These are phyloP conservation scores for Morone chrysops DNA, from an alignment of 2,113 vertebrate species.

Conservation along the genomic window DNA sequence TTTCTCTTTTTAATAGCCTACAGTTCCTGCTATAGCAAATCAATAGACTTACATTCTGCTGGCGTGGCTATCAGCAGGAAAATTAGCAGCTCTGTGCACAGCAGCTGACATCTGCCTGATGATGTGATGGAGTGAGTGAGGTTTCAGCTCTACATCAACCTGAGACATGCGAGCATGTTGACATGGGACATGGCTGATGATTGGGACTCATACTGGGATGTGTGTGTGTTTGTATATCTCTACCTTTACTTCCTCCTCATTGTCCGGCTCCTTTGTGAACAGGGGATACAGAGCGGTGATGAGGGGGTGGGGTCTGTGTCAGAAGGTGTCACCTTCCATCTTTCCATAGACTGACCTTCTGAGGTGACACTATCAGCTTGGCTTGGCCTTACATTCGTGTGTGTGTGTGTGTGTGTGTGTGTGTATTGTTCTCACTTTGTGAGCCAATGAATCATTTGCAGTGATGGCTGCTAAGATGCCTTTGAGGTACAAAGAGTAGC, in stretches of 20 bases:
- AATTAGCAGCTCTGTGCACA: conserved; percentile 30
- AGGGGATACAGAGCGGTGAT: neutral
- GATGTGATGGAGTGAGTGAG: conserved; percentile 33
- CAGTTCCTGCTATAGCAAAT: conserved; percentile 59
- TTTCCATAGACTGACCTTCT: conserved; percentile 74
- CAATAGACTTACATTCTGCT: conserved; percentile 63
- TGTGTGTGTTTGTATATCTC: neutral
- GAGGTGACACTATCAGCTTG: conserved; percentile 31
- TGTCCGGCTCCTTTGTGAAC: conserved; percentile 33
- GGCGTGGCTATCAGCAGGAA: conserved; percentile 34
- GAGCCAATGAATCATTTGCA: conserved; percentile 63
- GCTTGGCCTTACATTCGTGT: neutral
- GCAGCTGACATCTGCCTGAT: conserved; percentile 55
- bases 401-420: conserved; percentile 8
- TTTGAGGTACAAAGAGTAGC: conserved; percentile 45
- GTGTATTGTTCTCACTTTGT: conserved; percentile 21
- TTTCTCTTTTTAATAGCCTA: conserved; percentile 51
- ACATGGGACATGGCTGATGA: conserved; percentile 3
- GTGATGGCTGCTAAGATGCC: conserved; percentile 41
- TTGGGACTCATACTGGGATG: neutral
- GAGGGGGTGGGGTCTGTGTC: conserved; percentile 25
- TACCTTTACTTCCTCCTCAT: conserved; percentile 25
- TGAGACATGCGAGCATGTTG: conserved; percentile 25
- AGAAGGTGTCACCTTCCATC: conserved; percentile 71
- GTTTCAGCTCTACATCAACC: conserved; percentile 51